Conservation (phyloP, 2,797 vertebrate species). For the Chaetophractus vellerosus region DNA sequence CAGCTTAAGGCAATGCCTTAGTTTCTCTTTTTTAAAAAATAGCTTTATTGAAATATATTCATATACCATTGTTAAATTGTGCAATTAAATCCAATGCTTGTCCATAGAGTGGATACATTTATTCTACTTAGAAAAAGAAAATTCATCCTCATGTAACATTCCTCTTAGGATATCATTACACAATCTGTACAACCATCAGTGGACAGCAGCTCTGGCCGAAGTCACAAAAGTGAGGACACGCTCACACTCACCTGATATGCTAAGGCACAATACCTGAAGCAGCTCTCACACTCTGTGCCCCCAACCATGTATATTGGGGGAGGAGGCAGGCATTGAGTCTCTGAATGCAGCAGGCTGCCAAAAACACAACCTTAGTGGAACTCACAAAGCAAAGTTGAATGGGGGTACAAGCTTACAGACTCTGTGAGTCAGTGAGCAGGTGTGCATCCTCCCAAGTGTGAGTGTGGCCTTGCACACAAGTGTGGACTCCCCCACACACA, state of each 20-base stretch:
- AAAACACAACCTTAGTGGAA: background rate
- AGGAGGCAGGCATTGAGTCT: background rate
- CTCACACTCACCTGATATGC: background rate
- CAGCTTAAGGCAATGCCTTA: background rate
- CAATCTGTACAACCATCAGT: background rate
- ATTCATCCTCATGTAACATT: background rate
- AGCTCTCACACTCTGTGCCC: background rate
- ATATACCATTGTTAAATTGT: background rate
- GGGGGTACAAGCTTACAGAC: background rate
- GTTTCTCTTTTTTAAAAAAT: background rate
- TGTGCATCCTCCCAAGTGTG: no score
- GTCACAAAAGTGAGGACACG: background rate
- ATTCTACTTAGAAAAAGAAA: background rate
- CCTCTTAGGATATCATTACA: background rate
- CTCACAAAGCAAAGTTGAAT: background rate
- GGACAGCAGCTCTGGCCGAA: background rate
- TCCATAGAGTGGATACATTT: background rate
- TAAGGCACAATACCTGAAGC: background rate
- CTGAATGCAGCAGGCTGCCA: background rate
- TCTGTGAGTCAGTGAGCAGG: background rate
- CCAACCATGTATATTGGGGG: rapidly evolving
- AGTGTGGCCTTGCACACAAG: rapidly evolving
- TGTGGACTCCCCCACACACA: background rate
- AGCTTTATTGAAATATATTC: slow-evolving; percentile 19
- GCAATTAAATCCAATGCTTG: background rate